Percentiles rank a stretch among this genome's conserved stretches.
These are phyloP conservation scores for Hydraecia micacea DNA, from an alignment of 2,888 invertebrate genomes.

Conservation along the genomic window DNA sequence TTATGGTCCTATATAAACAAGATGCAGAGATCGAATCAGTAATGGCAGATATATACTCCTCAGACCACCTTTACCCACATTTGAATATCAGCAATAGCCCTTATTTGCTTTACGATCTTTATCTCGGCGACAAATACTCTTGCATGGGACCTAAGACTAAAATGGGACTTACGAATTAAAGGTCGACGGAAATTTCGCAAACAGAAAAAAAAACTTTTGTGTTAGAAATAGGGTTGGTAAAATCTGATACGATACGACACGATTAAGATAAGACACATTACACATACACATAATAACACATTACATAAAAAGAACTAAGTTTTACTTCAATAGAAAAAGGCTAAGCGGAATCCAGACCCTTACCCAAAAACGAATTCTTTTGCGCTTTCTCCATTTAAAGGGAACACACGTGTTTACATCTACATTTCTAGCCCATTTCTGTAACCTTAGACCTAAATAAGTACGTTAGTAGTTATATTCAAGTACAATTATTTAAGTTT, in stretches of 20 bases:
- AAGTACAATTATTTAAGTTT: conserved; percentile 46
- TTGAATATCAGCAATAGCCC: conserved; percentile 29
- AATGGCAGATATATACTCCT: conserved; percentile 39
- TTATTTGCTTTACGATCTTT: conserved; percentile 21
- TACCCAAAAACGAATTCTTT: neutral
- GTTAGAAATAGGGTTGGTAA: neutral
- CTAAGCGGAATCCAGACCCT: neutral
- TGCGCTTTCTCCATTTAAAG: neutral
- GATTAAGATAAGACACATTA: too few relatives aligned
- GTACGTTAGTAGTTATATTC: conserved; percentile 32
- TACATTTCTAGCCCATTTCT: conserved; percentile 36
- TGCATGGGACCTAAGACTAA: neutral
- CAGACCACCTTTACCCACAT: conserved; percentile 28
- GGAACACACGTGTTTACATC: conserved; percentile 10
- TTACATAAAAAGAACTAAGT: neutral
- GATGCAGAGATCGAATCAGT: conserved; percentile 33
- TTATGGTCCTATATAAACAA: conserved; percentile 36
- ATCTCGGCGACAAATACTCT: neutral
- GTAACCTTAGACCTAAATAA: conserved; percentile 27
- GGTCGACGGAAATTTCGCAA: neutral
- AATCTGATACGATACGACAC: conserved; percentile 8
- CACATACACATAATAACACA: too few relatives aligned
- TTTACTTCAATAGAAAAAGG: conserved; percentile 23
- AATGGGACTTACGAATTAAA: neutral
- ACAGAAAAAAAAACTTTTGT: neutral